A percentile compares a stretch with the other conserved stretches of the same genome.
Conservation (phyloP, 2,797 vertebrate species). For the Gallirallus australis region DNA sequence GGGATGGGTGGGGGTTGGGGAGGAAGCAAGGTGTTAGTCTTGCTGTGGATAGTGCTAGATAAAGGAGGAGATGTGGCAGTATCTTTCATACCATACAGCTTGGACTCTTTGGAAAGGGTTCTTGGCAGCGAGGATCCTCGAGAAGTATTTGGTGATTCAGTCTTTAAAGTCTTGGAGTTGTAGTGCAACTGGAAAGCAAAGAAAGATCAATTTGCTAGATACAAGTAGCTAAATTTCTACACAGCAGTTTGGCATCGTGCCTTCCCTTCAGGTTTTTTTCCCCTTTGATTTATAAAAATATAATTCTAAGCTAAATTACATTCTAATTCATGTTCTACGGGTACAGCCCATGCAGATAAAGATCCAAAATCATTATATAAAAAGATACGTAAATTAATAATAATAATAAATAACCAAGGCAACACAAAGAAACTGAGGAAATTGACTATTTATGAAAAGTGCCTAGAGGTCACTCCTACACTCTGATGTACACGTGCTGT, state of each 20-base stretch:
- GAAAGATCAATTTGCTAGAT: neutral
- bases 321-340: neutral
- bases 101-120: slow-evolving; percentile 98
- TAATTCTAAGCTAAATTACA: rapidly evolving
- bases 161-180: slow-evolving; percentile 98
- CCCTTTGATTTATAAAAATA: neutral
- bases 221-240: neutral
- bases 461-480: neutral
- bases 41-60: slow-evolving; percentile 88
- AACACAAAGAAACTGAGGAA: neutral
- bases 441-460: neutral
- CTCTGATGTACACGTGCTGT: neutral
- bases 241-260: neutral
- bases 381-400: neutral
- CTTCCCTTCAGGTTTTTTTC: neutral
- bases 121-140: slow-evolving; percentile 96
- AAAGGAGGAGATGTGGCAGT: slow-evolving; percentile 83
- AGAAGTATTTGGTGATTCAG: slow-evolving; percentile 93
- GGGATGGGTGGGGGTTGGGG: slow-evolving; percentile 95
- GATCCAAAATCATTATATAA: neutral
- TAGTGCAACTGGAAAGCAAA: slow-evolving; percentile 90
- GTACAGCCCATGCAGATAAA: neutral
- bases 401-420: neutral
- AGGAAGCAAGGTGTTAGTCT: slow-evolving; percentile 95
- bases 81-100: slow-evolving; percentile 99